Percentiles rank a stretch among this genome's conserved stretches.
Evolutionary conservation across 2,113 vertebrate genomes (phyloP).

Genomic region (Eurystomus gularis): DNA sequence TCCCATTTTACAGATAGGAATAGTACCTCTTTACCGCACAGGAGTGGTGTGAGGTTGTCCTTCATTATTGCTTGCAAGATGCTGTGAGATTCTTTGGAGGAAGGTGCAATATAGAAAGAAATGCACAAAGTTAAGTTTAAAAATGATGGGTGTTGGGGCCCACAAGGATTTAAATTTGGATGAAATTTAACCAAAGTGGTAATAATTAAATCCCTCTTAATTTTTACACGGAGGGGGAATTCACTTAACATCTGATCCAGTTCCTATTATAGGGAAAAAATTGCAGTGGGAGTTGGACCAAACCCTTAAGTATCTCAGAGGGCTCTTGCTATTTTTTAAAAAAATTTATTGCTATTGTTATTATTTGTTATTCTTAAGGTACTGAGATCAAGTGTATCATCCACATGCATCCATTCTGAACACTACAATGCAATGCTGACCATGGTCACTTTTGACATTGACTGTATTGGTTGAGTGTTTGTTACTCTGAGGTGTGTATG

Average conservation of each 20-base stretch:
- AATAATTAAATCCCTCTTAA: not conserved
- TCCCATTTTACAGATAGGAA: not conserved
- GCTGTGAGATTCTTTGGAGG: slow-evolving; percentile 31
- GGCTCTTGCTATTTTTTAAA: slow-evolving; percentile 36
- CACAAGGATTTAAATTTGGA: not conserved
- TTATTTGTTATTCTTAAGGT: slow-evolving; percentile 52
- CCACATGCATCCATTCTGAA: slow-evolving; percentile 56
- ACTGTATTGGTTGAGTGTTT: slow-evolving; percentile 66
- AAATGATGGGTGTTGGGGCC: not conserved
- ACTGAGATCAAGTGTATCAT: slow-evolving; percentile 50
- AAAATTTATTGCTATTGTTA: slow-evolving; percentile 11
- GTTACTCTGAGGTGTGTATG: slow-evolving; percentile 61
- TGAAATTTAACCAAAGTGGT: not conserved
- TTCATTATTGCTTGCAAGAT: not conserved
- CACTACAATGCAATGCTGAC: slow-evolving; percentile 72
- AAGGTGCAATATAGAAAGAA: slow-evolving; percentile 29
- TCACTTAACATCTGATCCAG: not conserved
- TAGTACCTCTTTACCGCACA: not conserved
- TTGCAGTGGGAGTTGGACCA: slow-evolving; percentile 31
- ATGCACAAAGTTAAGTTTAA: not conserved
- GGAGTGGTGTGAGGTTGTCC: not conserved
- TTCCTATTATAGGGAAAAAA: not conserved
- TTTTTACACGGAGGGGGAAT: not conserved
- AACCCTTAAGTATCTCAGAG: slow-evolving; percentile 30
- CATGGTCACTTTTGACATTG: slow-evolving; percentile 48